Base-by-base conservation (phyloP, 2,113 vertebrate species). In the Rhinichthys klamathensis region DNA sequence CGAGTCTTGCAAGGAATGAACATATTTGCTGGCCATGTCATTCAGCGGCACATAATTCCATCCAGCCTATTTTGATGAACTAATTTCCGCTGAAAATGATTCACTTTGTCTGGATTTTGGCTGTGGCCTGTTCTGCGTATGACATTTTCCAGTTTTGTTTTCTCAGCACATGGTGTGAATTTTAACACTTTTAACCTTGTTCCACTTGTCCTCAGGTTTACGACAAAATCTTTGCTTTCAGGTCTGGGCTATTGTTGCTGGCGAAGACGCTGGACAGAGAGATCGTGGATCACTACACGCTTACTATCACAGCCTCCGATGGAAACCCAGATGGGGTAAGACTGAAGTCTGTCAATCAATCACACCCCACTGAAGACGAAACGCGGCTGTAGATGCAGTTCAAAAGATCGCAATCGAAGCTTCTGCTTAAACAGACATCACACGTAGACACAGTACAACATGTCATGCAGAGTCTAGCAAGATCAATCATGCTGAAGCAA, bases 281-380 rank as follows among this genome's bases (percentile, higher is more conserved):
- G 88, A 94, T 95, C 89, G 95, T 95, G 0, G 98, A 99, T 90
- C 96, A 94, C 88, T 99, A 99, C 87, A 96, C 96, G 87, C 95
- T 99, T 87, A 95, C 96, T 73, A 93, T 99, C 84, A 99, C 97
- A 0, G 98, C 97, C 56, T 96, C 97, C 0, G 98, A 99, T 30
- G 96, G 97, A 89, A 95, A 94, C 27, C 95, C 95, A 7, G 95
- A 96, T 23, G 97, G 97, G 95, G 98, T 99, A 95, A 87, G 76
- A 74, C 44, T 41, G 25, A 58, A 70, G 18, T 46, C 13, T 27
- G 60, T 80, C 69, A 82, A 56, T 79, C 70, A 61, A 63, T 65
- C 70, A 69, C 41, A 23, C 13, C 7, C 46, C 49, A 51, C 13
- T 49, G 35, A 23, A 58, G 32, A 74, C 10, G 56, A 75, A 32